These are phyloP conservation scores for Rhea pennata DNA, from an alignment of 2,113 vertebrate genomes.

Conservation along the genomic window DNA sequence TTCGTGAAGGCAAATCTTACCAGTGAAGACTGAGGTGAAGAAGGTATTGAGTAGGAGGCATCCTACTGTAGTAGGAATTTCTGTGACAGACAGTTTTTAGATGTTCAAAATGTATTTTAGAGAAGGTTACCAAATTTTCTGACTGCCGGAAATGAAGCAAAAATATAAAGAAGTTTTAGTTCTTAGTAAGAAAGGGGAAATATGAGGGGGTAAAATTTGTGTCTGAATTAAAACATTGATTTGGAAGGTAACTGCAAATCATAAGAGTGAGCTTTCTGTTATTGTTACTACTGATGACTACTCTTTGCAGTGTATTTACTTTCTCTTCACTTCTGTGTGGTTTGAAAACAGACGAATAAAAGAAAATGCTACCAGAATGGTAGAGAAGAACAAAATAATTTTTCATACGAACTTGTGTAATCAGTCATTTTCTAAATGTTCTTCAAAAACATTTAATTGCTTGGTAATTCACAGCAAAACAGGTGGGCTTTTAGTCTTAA, in stretches of 20 bases:
- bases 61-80: no score
- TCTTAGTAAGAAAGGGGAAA: neutral
- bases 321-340: neutral
- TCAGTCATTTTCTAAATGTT: neutral
- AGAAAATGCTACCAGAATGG: neutral
- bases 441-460: neutral
- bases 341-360: neutral
- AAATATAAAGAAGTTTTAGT: neutral
- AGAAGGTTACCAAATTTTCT: no score
- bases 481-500: neutral
- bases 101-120: no score
- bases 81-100: no score
- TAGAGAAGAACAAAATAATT: neutral
- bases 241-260: neutral
- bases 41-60: no score
- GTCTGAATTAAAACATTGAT: neutral
- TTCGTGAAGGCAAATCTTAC: no score
- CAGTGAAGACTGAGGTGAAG: no score
- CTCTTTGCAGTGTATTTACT: neutral
- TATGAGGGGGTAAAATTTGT: neutral
- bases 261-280: neutral
- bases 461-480: neutral
- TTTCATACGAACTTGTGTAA: neutral
- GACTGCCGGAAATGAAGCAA: no score
- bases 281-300: neutral